Base-by-base conservation (phyloP, 1,140 invertebrate genomes). In the Steinernema feltiae region DNA sequence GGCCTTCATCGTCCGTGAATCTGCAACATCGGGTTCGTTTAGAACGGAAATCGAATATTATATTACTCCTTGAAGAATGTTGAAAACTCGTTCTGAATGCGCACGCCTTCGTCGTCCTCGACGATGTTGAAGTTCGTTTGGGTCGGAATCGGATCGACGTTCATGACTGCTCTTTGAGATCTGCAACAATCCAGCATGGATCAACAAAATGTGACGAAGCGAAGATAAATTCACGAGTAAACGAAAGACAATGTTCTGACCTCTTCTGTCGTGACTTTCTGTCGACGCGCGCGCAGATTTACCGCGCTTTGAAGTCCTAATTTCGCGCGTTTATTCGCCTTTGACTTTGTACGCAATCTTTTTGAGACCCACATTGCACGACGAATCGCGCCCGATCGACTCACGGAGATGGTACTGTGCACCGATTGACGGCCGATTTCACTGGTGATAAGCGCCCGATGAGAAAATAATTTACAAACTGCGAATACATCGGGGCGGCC, bases 21-120 rank as follows among this genome's bases (percentile, higher is more conserved):
- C 80, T 81, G 32, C 80, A 74, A 41, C 35, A 41, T 18, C n/a
- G 21, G 41, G 2, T 63, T 63, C 7, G 24, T 21, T 41, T 41
- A n/a, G 41, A 46, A 7, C 53, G 7, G 53, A 27, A 63, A 15
- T 12, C 12, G 15, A 63, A 27, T 15, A 3, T 63, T 27, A 63
- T 15, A 63, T 69, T 18, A 77, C 76, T 48, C 71, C 24, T 76
- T 77, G 18, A 79, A 35, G 30, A 79, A 79, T 17, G 31, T 69
- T 1, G 77, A 48, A 48, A 79, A 79, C 35, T 79, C 78, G 18
- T 78, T 35, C 53, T 79, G 78, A 1, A 79, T 74, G 12, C 78
- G 71, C 63, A 76, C 53, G 73, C 78, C 78, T n/a, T 79, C 78
- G 2, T 32, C 30, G 31, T 79, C 78, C 41, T 79, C 78, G 27